Evolutionary conservation across 2,113 vertebrate species (phyloP), one percentile per base, ranked within the genome.

Genomic region (Zosterops pallidus): DNA sequence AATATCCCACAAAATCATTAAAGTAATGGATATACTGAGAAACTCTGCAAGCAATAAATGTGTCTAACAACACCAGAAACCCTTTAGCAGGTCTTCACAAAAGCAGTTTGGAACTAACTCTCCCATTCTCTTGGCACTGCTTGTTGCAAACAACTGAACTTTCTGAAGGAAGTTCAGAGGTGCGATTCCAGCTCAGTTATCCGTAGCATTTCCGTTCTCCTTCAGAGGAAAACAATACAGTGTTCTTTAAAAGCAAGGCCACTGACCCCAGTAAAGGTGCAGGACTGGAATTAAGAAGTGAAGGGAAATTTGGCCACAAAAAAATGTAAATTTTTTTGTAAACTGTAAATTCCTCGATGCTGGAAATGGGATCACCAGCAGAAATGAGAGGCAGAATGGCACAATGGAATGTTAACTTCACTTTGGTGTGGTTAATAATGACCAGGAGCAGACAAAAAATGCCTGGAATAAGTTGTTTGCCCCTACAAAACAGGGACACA

Each of bases 341-440:
- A 35, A 35, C 35, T 35, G 35, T 35, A 35, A 35, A 35, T 35
- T 35, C n/a, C 22, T 8, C 1, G 0, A 47, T 0, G 2, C 5
- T 39, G 47, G 56, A 63, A 87, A 59, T 0, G 4, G 29, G 47
- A 65, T 76, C 9, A 37, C 7, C 42, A 53, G 62, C 49, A 91
- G 22, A 42, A 89, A 20, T 0, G 0, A 7, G 20, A 63, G 24
- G 56, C 25, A 50, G 28, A 70, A 52, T 0, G 1, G 24, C 33
- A n/a, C 37, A 62, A n/a, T 8, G 4, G 22, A 47, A 59, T 0
- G 0, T 17, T 35, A 33, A 46, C 33, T 44, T 44, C 24, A 9
- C 28, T 46, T 21, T 1, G 4, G 19, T 11, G 37, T 65, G 42
- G 42, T 19, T 5, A 9, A 17, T 6, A 28, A 10, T 9, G 28